Conservation (phyloP, 2,888 invertebrate genomes). For the Parnassius smintheus region DNA sequence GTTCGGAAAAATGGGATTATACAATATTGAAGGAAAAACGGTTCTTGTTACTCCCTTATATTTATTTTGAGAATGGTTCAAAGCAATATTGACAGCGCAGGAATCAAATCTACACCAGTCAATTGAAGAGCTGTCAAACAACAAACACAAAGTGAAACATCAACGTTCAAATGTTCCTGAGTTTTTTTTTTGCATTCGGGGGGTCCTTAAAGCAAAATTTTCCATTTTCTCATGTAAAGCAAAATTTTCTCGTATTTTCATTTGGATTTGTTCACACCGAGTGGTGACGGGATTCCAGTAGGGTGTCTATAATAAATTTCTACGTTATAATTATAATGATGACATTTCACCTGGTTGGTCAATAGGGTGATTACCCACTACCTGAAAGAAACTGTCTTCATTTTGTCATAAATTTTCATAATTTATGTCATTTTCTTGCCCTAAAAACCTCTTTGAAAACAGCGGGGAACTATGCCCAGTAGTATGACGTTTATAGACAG, state of each 20-base stretch:
- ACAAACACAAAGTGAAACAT: constrained; percentile 41
- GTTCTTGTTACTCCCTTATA: background rate
- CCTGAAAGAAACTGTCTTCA: too few relatives aligned
- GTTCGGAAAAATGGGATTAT: too few relatives aligned
- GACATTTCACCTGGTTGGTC: too few relatives aligned
- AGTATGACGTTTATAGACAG: too few relatives aligned
- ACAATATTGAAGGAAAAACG: too few relatives aligned
- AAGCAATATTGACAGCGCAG: constrained; percentile 35
- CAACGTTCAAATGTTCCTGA: constrained; percentile 44
- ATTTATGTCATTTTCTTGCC: too few relatives aligned
- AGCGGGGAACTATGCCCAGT: too few relatives aligned
- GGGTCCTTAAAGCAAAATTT: constrained; percentile 39
- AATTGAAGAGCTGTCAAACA: constrained; percentile 64
- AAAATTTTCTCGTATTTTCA: constrained; percentile 72
- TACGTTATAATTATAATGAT: background rate
- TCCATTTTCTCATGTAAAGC: constrained; percentile 77
- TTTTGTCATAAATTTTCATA: too few relatives aligned
- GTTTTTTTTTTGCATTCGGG: constrained; percentile 36
- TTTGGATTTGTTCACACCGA: constrained; percentile 63
- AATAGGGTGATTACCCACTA: too few relatives aligned
- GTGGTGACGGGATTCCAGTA: constrained; percentile 66
- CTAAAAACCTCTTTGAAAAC: too few relatives aligned
- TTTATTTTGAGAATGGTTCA: constrained; percentile 17
- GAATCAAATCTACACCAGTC: constrained; percentile 47
- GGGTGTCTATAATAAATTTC: constrained; percentile 43